phyloP scores from a whole-genome alignment of 2,797 vertebrate species.

The Poeciliopsis presidionis region DNA sequence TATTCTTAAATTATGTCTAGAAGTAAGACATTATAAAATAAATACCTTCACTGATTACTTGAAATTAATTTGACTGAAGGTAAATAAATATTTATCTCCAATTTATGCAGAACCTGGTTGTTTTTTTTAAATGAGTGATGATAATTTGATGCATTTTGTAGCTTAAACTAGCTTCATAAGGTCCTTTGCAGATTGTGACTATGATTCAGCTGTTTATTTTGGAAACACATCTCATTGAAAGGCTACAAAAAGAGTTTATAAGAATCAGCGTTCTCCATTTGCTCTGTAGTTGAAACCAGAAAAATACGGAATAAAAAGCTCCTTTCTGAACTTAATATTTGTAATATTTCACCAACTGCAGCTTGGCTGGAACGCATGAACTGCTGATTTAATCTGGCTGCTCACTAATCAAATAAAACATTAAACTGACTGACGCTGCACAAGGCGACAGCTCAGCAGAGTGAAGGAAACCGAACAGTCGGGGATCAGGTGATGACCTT shows the following conservation, averaged over 20 bases:
- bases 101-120: neutral
- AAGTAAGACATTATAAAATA: too few species aligned
- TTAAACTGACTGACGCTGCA: slow-evolving; percentile 2
- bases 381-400: slow-evolving; percentile 4
- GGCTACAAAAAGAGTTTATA: too few species aligned
- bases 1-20: neutral
- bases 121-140: too few species aligned
- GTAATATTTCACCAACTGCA: slow-evolving; percentile 25
- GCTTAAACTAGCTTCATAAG: neutral
- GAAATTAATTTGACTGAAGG: too few species aligned
- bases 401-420: slow-evolving; percentile 9
- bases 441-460: slow-evolving; percentile 27
- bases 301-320: slow-evolving; percentile 6
- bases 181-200: neutral
- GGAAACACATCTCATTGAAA: too few species aligned
- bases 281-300: neutral
- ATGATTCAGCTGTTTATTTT: neutral
- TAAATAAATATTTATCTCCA: neutral
- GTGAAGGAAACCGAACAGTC: slow-evolving; percentile 46
- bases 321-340: slow-evolving; percentile 19
- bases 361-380: slow-evolving; percentile 10
- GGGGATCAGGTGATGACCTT: slow-evolving; percentile 76
- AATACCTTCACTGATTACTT: too few species aligned
- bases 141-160: neutral
- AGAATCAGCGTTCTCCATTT: too few species aligned